Evolutionary conservation across 2,113 vertebrate genomes (phyloP).

Genomic region (Clinocottus analis): DNA sequence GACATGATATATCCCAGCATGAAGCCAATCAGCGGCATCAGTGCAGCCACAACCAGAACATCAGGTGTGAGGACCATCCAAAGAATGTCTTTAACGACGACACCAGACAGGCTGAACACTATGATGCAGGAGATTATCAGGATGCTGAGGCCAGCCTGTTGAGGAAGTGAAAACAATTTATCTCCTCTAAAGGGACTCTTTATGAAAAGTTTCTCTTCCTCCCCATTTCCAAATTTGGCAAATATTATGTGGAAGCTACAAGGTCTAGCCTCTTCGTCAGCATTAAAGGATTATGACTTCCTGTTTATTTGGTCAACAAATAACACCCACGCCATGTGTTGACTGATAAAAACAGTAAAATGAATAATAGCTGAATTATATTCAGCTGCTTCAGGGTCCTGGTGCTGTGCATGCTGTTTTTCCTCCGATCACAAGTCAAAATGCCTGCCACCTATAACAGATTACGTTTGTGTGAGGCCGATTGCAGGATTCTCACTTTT

Average conservation of each 20-base stretch:
- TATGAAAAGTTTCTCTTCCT: background rate
- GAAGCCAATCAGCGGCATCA: conserved; percentile 88
- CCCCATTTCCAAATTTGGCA: background rate
- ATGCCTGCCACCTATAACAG: background rate
- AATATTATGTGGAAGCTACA: background rate
- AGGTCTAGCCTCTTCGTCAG: background rate
- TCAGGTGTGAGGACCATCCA: conserved; percentile 77
- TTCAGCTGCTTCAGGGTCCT: background rate
- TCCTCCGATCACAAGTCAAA: background rate
- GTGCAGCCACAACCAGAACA: conserved; percentile 78
- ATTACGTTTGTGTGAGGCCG: background rate
- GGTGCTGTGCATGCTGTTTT: background rate
- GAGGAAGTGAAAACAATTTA: background rate
- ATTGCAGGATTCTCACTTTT: conserved; percentile 81
- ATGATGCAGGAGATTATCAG: conserved; percentile 70
- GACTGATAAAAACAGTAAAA: background rate
- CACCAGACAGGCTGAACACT: conserved; percentile 64
- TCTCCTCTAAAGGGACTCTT: background rate
- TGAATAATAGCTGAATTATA: background rate
- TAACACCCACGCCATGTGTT: background rate
- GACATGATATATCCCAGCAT: conserved; percentile 85
- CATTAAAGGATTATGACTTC: background rate
- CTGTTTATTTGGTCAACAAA: background rate
- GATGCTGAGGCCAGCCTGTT: conserved; percentile 81
- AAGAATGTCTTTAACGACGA: conserved; percentile 73